Conservation (phyloP, 53 echinoderm and acorn worm genomes). For the Glandiceps talaboti region DNA sequence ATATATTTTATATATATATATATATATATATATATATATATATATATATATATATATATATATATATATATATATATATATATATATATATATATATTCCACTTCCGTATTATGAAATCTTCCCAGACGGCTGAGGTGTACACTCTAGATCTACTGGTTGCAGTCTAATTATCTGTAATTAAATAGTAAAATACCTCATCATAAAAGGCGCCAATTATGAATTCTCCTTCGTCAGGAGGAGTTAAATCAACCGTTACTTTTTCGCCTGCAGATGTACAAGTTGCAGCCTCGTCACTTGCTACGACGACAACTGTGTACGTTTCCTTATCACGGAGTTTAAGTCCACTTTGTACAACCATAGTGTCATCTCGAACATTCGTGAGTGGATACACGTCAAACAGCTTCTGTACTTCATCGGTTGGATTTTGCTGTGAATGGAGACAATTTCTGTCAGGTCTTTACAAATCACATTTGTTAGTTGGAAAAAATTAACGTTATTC, state of each 20-base stretch:
- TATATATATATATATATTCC: too few species aligned
- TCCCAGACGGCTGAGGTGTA: too few species aligned
- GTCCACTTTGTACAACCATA: neutral
- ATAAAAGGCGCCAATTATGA: constrained; percentile 22
- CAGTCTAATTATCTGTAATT: too few species aligned
- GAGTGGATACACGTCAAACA: neutral
- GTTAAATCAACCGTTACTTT: constrained; percentile 34
- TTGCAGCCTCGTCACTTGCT: neutral
- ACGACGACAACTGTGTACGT: neutral
- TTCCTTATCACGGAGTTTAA: neutral
- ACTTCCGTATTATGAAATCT: too few species aligned
- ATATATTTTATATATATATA: too few species aligned
- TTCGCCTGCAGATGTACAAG: neutral
- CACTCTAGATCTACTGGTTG: too few species aligned
- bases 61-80: too few species aligned
- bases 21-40: too few species aligned
- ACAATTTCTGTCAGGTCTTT: neutral
- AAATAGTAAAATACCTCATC: neutral
- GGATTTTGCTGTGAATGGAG: neutral
- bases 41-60: too few species aligned
- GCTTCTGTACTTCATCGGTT: neutral
- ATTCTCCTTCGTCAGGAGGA: constrained; percentile 18
- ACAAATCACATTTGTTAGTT: too few species aligned
- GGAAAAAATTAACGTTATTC: too few species aligned
- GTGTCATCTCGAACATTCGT: neutral